Percentiles rank a stretch among this genome's conserved stretches.
phyloP scores from a whole-genome alignment of 2,888 invertebrate species.

The Trilocha varians region DNA sequence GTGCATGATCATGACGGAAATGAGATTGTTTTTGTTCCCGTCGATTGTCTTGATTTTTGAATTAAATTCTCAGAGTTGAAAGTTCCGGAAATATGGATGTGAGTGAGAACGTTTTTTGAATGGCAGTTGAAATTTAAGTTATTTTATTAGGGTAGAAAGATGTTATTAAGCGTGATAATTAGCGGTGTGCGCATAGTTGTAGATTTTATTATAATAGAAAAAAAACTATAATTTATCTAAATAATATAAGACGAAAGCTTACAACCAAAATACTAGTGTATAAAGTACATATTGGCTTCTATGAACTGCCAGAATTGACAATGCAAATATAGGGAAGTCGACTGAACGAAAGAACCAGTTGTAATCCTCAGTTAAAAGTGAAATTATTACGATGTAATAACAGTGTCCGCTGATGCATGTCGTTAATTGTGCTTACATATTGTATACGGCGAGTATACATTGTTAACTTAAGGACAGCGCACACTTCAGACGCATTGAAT shows the following conservation, averaged over 20 bases:
- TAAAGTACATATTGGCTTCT: no score
- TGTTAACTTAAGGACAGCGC: no score
- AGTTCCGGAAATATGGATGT: slow-evolving; percentile 8
- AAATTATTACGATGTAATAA: neutral
- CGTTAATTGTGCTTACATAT: neutral
- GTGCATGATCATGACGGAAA: neutral
- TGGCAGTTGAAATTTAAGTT: slow-evolving; percentile 6
- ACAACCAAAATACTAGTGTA: no score
- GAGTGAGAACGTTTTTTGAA: slow-evolving; percentile 21
- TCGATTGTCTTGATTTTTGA: slow-evolving; percentile 9
- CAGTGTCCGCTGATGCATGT: neutral
- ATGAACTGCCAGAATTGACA: no score
- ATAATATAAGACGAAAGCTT: no score
- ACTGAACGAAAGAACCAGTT: no score
- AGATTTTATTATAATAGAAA: no score
- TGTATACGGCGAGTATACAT: no score
- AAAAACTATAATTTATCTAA: no score
- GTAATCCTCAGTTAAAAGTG: neutral
- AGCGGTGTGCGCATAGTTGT: no score
- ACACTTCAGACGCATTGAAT: no score
- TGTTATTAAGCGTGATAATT: neutral
- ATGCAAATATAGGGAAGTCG: no score
- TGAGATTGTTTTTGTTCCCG: slow-evolving; percentile 5
- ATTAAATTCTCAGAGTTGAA: slow-evolving; percentile 8
- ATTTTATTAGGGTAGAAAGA: neutral